phyloP scores from a whole-genome alignment of 2,888 invertebrate genomes.

The Lysandra bellargus region DNA sequence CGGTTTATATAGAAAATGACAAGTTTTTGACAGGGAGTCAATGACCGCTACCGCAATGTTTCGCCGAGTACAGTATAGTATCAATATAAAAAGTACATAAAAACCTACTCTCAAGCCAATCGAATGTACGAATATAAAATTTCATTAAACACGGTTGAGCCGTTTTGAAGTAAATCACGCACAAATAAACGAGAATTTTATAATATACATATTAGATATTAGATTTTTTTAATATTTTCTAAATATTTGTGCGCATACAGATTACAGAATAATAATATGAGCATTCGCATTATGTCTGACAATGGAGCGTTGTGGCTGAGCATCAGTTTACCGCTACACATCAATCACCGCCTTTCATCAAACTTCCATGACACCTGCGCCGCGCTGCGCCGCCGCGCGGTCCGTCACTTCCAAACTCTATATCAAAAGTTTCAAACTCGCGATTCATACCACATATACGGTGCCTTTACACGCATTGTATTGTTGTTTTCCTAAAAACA shows the following conservation, averaged over 20 bases:
- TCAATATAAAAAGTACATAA: too few species aligned
- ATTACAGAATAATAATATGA: neutral
- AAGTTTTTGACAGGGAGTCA: too few species aligned
- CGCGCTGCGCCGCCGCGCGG: neutral
- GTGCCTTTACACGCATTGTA: neutral
- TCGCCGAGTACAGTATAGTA: too few species aligned
- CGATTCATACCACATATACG: neutral
- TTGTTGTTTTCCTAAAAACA: too few species aligned
- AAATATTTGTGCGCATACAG: neutral
- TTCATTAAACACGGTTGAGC: too few species aligned
- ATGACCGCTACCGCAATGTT: too few species aligned
- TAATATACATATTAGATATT: too few species aligned
- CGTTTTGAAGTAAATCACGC: too few species aligned
- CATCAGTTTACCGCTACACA: slow-evolving; percentile 12
- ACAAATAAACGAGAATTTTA: too few species aligned
- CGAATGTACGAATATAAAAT: too few species aligned
- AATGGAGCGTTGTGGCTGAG: slow-evolving; percentile 8
- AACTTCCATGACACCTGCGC: slow-evolving; percentile 27
- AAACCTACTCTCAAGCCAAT: too few species aligned
- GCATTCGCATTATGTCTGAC: slow-evolving; percentile 2
- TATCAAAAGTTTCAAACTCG: slow-evolving; percentile 1
- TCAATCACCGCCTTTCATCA: slow-evolving; percentile 29
- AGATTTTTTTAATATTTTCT: neutral
- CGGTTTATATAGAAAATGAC: too few species aligned
- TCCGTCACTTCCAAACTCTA: neutral